These are phyloP conservation scores for Asteroscopus sphinx DNA, from an alignment of 2,888 invertebrate genomes.

Conservation along the genomic window DNA sequence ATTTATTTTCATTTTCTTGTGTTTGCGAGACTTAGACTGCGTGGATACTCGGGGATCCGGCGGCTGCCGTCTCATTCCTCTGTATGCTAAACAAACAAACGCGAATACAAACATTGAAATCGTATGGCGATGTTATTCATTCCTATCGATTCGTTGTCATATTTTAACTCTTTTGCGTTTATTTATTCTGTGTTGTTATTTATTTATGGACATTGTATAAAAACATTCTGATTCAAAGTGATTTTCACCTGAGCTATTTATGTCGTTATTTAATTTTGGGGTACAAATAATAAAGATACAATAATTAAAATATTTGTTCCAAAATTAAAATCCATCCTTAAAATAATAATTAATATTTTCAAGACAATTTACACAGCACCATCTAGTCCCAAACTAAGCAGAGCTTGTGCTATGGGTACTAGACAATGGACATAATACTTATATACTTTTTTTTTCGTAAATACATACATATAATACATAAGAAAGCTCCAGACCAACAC, in stretches of 20 bases:
- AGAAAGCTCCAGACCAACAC: no score
- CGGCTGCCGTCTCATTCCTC: conserved; percentile 70
- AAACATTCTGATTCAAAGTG: conserved; percentile 15
- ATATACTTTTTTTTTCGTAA: no score
- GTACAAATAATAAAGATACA: not conserved
- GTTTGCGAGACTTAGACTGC: conserved; percentile 66
- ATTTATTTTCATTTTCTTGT: conserved; percentile 75
- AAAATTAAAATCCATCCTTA: no score
- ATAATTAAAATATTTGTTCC: not conserved
- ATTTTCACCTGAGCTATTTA: not conserved
- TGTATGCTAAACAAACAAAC: conserved; percentile 79
- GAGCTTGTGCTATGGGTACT: no score
- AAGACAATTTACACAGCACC: no score
- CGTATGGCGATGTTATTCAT: conserved; percentile 77
- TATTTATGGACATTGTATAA: conserved; percentile 12
- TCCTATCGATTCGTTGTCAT: conserved; percentile 71
- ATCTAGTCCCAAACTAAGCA: no score
- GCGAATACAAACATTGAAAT: conserved; percentile 79
- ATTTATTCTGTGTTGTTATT: conserved; percentile 46
- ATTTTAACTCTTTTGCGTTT: conserved; percentile 43
- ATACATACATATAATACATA: no score
- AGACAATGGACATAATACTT: no score
- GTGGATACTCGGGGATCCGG: conserved; percentile 61
- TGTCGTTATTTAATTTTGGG: no score
- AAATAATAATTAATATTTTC: no score